Base-by-base conservation (phyloP, 1,140 invertebrate species). In the Zaprionus kolodkinae region DNA sequence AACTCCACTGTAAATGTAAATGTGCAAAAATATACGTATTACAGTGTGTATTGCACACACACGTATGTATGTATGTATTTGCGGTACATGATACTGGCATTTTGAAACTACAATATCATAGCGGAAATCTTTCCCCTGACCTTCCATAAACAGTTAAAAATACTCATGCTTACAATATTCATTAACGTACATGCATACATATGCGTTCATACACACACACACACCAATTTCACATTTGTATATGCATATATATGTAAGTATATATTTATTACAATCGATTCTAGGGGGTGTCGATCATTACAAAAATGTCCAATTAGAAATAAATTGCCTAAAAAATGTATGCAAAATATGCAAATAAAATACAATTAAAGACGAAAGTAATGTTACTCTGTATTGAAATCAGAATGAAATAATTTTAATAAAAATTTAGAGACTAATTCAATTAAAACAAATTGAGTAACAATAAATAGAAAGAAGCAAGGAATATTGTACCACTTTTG, bases 91-190 rank as follows among this genome's bases (percentile, higher is more conserved):
- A 45, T 45, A 15, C n/a, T 45, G 40, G 43, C 27, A 76, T 76
- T 17, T 43, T 36, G 50, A 25, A 66, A 13, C 35, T 35, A 5
- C 33, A 45, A 45, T 45, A 40, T 68, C 25, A 11, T 50, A 64
- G 66, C 74, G 82, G 82, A 86, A 78, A 81, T 81, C 27, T 64
- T 76, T 79, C n/a, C 68, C 40, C 61, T 65, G 74, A 81, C 78
- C 81, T 81, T 84, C 60, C 63, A 74, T 62, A 71, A 60, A 84
- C 70, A 80, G 64, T 73, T 84, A 48, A 72, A 21, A 63, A 45
- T 35, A 57, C 67, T 66, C 67, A 15, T 11, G 48, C 71, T 33
- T 21, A 60, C 57, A 54, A 33, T 38, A 13, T 25, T 59, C 27
- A 68, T 59, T 48, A 57, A 50, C 33, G 50, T 59, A 59, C 50